phyloP scores from a whole-genome alignment of 1,140 invertebrate species.

The Ips typographus region DNA sequence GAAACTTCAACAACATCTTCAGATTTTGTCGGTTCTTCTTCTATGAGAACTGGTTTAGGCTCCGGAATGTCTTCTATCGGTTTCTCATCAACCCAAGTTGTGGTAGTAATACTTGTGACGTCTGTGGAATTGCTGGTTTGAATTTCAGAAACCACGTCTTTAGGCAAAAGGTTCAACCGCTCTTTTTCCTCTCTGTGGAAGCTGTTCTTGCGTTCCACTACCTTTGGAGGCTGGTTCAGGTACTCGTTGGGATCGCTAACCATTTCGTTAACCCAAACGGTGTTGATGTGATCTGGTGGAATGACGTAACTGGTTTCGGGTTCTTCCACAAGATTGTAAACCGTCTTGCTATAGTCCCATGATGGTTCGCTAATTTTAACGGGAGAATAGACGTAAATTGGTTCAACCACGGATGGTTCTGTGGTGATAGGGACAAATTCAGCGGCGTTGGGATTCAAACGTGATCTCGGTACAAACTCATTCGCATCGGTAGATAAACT shows the following conservation, averaged over 20 bases:
- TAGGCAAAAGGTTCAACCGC: constrained; percentile 37
- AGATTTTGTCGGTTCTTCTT: background rate
- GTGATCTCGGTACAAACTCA: constrained; percentile 47
- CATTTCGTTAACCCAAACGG: constrained; percentile 46
- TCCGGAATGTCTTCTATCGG: constrained; percentile 21
- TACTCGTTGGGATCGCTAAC: background rate
- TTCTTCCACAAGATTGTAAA: constrained; percentile 35
- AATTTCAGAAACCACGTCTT: constrained; percentile 40
- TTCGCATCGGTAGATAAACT: constrained; percentile 42
- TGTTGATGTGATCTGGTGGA: constrained; percentile 41
- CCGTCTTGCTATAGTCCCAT: constrained; percentile 40
- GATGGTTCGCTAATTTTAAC: constrained; percentile 30
- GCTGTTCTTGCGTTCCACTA: constrained; percentile 28
- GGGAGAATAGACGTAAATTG: constrained; percentile 15
- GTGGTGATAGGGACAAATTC: constrained; percentile 47
- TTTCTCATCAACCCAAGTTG: constrained; percentile 29
- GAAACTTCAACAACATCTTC: background rate
- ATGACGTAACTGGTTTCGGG: constrained; percentile 38
- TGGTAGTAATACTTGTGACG: background rate
- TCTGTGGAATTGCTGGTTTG: constrained; percentile 25
- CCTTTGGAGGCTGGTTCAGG: constrained; percentile 33
- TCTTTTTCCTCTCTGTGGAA: constrained; percentile 34
- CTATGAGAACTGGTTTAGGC: background rate
- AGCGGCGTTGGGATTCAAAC: constrained; percentile 49
- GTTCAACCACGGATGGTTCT: constrained; percentile 16